These are phyloP conservation scores for Desmodus rotundus DNA, from an alignment of 2,113 vertebrate species.

Conservation along the genomic window DNA sequence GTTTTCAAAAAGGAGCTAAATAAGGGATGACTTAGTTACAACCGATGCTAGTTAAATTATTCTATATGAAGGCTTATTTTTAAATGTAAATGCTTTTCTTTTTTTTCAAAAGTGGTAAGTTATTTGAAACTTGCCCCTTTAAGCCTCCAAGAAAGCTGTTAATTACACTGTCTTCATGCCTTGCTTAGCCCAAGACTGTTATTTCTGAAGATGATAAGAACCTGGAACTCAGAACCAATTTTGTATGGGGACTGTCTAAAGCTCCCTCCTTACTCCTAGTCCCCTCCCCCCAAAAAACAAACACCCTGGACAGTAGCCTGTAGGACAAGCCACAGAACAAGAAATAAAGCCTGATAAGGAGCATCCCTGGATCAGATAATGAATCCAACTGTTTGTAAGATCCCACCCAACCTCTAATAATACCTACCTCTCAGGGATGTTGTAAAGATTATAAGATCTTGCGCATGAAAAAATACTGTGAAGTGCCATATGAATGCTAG, in stretches of 20 bases:
- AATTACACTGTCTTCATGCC: not conserved
- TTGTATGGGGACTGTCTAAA: not conserved
- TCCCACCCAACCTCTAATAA: not conserved
- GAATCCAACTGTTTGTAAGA: not conserved
- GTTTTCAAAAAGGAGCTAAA: slow-evolving; percentile 39
- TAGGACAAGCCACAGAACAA: not conserved
- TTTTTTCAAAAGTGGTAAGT: not conserved
- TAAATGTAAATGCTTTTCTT: slow-evolving; percentile 1
- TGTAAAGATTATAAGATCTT: not conserved
- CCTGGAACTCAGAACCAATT: slow-evolving; percentile 21
- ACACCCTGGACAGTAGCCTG: not conserved
- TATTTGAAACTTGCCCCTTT: not conserved
- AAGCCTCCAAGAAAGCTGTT: not conserved
- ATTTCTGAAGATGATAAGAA: slow-evolving; percentile 19
- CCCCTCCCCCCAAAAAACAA: not conserved
- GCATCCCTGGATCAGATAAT: not conserved
- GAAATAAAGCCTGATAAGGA: not conserved
- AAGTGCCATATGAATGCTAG: not conserved
- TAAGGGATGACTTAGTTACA: slow-evolving; percentile 18
- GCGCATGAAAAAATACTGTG: not conserved
- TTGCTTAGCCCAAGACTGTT: not conserved
- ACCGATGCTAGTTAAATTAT: slow-evolving; percentile 22
- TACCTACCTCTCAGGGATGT: not conserved
- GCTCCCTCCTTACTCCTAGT: not conserved
- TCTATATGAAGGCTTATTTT: slow-evolving; percentile 40